phyloP scores from a whole-genome alignment of 1,140 invertebrate species.

The Zaprionus ornatus region DNA sequence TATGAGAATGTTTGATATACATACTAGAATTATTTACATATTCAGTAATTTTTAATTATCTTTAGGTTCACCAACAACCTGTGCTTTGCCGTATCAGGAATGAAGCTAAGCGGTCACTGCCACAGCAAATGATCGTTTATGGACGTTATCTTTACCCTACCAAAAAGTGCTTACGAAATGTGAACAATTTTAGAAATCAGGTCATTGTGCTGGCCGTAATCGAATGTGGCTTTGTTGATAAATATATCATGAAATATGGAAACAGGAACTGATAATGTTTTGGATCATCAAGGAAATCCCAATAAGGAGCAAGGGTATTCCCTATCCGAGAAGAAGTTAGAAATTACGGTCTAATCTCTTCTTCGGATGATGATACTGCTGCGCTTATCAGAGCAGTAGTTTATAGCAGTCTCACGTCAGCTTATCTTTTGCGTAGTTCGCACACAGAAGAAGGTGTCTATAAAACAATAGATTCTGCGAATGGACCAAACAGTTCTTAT shows the following conservation, averaged over 20 bases:
- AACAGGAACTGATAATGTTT: background rate
- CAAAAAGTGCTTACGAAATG: background rate
- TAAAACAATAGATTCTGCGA: slow-evolving; percentile 32
- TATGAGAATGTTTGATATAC: background rate
- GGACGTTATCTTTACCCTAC: background rate
- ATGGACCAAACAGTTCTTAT: slow-evolving; percentile 45
- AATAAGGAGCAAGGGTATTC: too few relatives aligned
- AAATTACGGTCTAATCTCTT: background rate
- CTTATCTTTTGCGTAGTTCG: background rate
- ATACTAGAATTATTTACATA: background rate
- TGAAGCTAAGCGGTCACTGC: background rate
- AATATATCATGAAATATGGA: background rate
- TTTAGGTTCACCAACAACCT: too few relatives aligned
- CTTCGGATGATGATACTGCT: background rate
- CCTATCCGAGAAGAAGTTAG: background rate
- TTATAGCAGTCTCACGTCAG: slow-evolving; percentile 35
- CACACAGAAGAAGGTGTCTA: slow-evolving; percentile 8
- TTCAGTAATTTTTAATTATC: too few relatives aligned
- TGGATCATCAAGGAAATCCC: too few relatives aligned
- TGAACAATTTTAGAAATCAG: background rate
- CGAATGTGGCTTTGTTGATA: background rate
- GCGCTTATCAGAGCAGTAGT: slow-evolving; percentile 36
- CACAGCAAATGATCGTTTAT: background rate
- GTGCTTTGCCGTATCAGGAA: too few relatives aligned
- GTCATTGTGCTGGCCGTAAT: background rate